Conservation (phyloP, 2,797 vertebrate genomes). For the Potorous gilbertii region DNA sequence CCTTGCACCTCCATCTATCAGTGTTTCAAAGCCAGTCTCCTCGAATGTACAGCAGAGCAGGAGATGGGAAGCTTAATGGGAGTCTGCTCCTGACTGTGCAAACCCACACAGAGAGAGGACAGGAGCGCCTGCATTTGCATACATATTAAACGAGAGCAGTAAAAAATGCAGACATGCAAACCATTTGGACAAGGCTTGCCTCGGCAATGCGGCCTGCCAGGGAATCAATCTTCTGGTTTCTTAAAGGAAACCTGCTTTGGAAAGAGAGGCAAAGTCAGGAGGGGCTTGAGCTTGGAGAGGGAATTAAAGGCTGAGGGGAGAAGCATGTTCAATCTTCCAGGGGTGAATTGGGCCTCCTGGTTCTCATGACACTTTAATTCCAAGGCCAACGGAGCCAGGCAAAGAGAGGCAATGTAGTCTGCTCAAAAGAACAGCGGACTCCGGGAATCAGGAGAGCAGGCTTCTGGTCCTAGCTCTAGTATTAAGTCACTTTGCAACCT, state of each 20-base stretch:
- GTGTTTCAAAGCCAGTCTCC: constrained; percentile 85
- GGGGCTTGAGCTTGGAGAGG: constrained; percentile 48
- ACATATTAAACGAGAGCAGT: constrained; percentile 97
- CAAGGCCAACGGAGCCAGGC: background rate
- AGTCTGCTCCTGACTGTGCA: constrained; percentile 92
- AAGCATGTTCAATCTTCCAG: background rate
- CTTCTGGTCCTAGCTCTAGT: background rate
- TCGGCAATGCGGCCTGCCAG: constrained; percentile 84
- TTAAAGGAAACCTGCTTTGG: constrained; percentile 82
- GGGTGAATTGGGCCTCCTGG: constrained; percentile 23
- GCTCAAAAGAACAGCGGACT: background rate
- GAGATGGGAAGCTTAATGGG: constrained; percentile 86
- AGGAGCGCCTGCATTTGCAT: constrained; percentile 95
- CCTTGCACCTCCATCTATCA: constrained; percentile 87
- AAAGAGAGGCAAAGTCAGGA: constrained; percentile 64
- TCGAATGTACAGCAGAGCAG: constrained; percentile 83
- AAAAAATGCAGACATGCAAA: constrained; percentile 93
- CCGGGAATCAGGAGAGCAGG: background rate
- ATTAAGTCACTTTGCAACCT: background rate
- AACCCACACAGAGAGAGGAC: constrained; percentile 90
- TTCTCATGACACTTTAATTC: background rate
- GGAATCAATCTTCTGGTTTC: constrained; percentile 87
- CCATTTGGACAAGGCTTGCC: constrained; percentile 89
- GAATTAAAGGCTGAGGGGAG: constrained; percentile 13
- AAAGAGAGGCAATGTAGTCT: background rate